Percentiles rank a stretch among this genome's conserved stretches.
Conservation (phyloP, 2,888 invertebrate genomes). For the Ochlodes sylvanus region DNA sequence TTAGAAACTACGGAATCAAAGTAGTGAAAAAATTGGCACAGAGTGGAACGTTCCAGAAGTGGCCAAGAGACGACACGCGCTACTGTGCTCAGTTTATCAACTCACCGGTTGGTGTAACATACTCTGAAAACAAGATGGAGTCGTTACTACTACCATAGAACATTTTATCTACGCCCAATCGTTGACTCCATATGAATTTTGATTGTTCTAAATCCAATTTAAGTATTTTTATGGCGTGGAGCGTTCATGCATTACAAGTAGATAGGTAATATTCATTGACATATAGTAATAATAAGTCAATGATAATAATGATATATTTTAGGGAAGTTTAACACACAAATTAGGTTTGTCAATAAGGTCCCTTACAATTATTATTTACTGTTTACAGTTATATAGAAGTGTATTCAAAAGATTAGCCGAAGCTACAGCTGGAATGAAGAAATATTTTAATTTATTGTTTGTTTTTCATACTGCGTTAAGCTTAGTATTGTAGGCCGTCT, state of each 20-base stretch:
- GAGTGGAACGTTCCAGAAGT: slow-evolving; percentile 44
- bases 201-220: slow-evolving; percentile 37
- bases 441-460: not conserved
- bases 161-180: slow-evolving; percentile 70
- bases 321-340: not conserved
- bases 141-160: slow-evolving; percentile 75
- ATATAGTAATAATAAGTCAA: too few species aligned
- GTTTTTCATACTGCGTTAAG: not conserved
- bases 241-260: slow-evolving; percentile 17
- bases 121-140: slow-evolving; percentile 85
- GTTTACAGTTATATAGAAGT: not conserved
- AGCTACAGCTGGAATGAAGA: slow-evolving; percentile 10
- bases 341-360: not conserved
- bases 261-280: slow-evolving; percentile 7
- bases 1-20: slow-evolving; percentile 48
- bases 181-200: slow-evolving; percentile 79
- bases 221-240: not conserved
- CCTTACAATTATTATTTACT: not conserved
- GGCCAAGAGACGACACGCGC: slow-evolving; percentile 50
- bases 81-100: slow-evolving; percentile 75
- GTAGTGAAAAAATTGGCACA: slow-evolving; percentile 44
- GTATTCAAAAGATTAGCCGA: not conserved
- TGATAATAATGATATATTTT: too few species aligned
- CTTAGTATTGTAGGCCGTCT: slow-evolving; percentile 4
- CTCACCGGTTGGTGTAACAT: slow-evolving; percentile 85